phyloP scores from a whole-genome alignment of 2,888 invertebrate genomes.

The Ophioninae sp. region DNA sequence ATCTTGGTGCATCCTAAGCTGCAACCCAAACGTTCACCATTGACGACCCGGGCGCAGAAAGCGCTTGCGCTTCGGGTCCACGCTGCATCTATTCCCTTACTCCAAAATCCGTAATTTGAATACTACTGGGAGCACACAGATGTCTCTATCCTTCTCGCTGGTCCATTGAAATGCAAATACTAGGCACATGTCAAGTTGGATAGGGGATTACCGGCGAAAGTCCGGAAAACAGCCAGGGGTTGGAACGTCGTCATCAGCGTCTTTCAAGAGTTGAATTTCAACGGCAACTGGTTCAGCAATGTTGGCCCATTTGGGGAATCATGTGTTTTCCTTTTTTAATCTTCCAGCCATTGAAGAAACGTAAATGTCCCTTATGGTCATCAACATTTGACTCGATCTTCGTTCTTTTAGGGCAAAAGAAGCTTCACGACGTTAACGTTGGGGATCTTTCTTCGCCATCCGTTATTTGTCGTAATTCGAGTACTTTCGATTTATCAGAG shows the following conservation, averaged over 20 bases:
- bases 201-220: neutral
- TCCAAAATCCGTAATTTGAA: neutral
- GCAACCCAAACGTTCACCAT: slow-evolving; percentile 30
- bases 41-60: neutral
- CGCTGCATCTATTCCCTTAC: slow-evolving; percentile 6
- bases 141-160: slow-evolving; percentile 21
- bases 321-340: neutral
- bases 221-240: neutral
- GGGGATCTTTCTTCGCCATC: neutral
- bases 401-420: neutral
- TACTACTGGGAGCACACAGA: slow-evolving; percentile 3
- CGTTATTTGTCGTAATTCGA: too few relatives aligned
- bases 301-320: neutral
- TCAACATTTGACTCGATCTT: neutral
- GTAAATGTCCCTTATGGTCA: neutral
- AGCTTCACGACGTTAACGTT: neutral
- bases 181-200: neutral
- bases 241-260: neutral
- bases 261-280: neutral
- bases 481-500: too few relatives aligned
- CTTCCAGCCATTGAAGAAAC: neutral
- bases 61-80: slow-evolving; percentile 19
- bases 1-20: slow-evolving; percentile 6
- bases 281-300: neutral
- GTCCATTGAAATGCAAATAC: neutral